Evolutionary conservation across 2,888 invertebrate species (phyloP), one percentile per base, ranked within the genome.

Genomic region (Platycheirus albimanus): DNA sequence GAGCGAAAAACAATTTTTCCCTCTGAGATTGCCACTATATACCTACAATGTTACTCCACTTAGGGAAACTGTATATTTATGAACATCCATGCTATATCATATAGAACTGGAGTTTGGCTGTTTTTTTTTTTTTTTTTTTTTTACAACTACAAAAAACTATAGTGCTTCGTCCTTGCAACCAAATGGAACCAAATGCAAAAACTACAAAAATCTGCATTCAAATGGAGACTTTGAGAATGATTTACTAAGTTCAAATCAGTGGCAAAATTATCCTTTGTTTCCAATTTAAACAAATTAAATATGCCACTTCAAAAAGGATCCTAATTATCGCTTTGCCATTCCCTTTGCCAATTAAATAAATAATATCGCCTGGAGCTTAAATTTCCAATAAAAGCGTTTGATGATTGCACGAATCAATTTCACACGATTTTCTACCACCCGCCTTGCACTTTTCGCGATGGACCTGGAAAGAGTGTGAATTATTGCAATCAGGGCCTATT

Each of bases 351-450:
- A 41, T 41, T 2, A 33, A 8, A 11, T 13, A 38, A 38, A 56
- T 38, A 41, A 24, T n/a, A 38, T 2, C 8, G 38, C 56, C 56
- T n/a, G 1, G 10, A 11, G 24, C 56, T 69, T 56, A 43, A 63
- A 69, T 64, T 56, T 45, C 56, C 70, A n/a, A 30, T 52, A 80
- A 70, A 63, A 66, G 56, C 36, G 49, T 11, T 64, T 75, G 64
- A 70, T 75, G 69, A 80, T 75, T 80, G 43, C 56, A 64, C 49
- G 75, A 70, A 75, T 80, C 80, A 75, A 58, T 80, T 70, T 70
- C 80, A 75, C 28, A 75, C 30, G 49, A 70, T 67, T 67, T 52
- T 45, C 52, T 13, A 30, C 19, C 51, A 51, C 24, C 36, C 11
- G 7, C 7, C 8, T 13, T 38, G 3, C 24, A 10, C n/a, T 20